Base-by-base conservation (phyloP, 2,113 vertebrate species). In the Notothenia coriiceps region DNA sequence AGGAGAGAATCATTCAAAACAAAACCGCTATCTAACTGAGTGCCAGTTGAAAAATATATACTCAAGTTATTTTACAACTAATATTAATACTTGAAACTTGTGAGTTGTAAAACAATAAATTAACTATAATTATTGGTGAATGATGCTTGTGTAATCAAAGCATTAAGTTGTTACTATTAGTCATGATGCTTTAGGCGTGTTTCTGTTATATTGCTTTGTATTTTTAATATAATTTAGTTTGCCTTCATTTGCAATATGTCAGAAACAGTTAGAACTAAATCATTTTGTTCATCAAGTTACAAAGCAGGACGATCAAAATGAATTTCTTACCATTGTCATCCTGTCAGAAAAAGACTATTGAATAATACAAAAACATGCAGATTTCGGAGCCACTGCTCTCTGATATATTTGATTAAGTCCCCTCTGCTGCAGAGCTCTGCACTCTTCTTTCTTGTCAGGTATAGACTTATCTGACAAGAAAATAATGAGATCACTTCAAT, bases 401-500 rank as follows among this genome's bases (percentile, higher is more conserved):
- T 59, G 44, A 83, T 10, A 64, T 55, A 25, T 85, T 68, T 86
- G 62, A 92, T 77, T 44, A 66, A 57, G 54, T 82, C 60, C 70
- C 74, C 74, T 73, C 62, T 17, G 75, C 61, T 59, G 40, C 79
- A 29, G 44, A 63, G 35, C 12, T 22, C 50, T 33, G 47, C 17
- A 0, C 40, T 60, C 40, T 51, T 59, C 22, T 6, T 5, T 43
- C 25, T 71, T 74, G 69, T 47, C 76, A 79, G 51, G 57, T 60
- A 63, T n/a, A 68, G 67, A 71, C 46, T 50, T 10, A 63, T 74
- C 73, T 74, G 73, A 87, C 80, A 52, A 77, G 79, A 68, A 81
- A 76, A 91, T 84, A 85, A 92, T 77, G 73, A 86, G 78, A 83
- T 67, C 40, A 68, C 77, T 86, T 80, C 81, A 80, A 60, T 51